Percentiles rank a stretch among this genome's conserved stretches.
Conservation (phyloP, 1,140 invertebrate genomes). For the Trachymyrmex cornetzi region DNA sequence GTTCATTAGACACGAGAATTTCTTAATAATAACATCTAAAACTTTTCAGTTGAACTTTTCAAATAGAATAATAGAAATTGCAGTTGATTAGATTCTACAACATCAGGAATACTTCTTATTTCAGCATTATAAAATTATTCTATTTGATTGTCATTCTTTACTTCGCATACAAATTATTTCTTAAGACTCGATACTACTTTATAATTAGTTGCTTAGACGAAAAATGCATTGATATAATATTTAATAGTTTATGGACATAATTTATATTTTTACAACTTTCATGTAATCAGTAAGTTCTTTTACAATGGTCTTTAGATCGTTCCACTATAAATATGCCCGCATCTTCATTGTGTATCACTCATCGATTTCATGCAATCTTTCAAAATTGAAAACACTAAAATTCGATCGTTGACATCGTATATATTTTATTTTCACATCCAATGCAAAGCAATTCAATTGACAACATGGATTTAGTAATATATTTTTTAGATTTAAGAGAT, state of each 20-base stretch:
- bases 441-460: neutral
- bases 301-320: neutral
- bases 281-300: neutral
- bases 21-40: neutral
- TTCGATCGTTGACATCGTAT: neutral
- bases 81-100: conserved; percentile 6
- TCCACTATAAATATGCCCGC: neutral
- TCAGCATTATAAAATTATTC: conserved; percentile 27
- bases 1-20: neutral
- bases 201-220: neutral
- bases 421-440: neutral
- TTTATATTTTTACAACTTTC: conserved; percentile 9
- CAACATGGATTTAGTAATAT: neutral
- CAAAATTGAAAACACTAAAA: neutral
- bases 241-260: neutral
- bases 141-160: neutral
- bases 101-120: neutral
- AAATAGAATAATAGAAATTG: neutral
- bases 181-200: neutral
- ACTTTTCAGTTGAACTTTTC: neutral
- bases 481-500: neutral
- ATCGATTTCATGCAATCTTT: neutral
- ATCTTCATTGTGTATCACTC: neutral
- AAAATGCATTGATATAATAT: neutral
- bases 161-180: conserved; percentile 17